Evolutionary conservation across 2,113 vertebrate genomes (phyloP).

Genomic region (Passer domesticus): DNA sequence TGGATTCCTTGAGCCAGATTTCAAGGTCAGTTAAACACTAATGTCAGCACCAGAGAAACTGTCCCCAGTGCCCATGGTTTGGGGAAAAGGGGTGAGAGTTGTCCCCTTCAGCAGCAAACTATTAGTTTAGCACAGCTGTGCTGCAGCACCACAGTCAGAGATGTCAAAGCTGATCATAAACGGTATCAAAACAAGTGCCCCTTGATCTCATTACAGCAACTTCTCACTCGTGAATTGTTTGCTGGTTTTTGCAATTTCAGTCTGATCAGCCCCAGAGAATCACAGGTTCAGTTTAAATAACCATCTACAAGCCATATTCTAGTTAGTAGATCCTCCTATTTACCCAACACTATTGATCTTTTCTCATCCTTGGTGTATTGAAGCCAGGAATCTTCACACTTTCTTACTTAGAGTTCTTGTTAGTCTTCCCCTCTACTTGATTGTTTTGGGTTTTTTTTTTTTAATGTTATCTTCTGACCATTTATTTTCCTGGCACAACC

Average conservation of each 20-base stretch:
- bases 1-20: not conserved
- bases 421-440: not conserved
- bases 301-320: not conserved
- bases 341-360: not conserved
- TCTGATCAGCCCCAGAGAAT: not conserved
- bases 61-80: not conserved
- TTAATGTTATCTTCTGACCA: not conserved
- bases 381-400: not conserved
- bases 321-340: not conserved
- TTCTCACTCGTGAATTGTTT: not conserved
- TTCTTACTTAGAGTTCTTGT: not conserved
- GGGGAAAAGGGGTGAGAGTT: not conserved
- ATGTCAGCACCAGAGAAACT: not conserved
- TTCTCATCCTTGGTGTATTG: not conserved
- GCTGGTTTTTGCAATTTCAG: not conserved
- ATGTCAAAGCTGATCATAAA: constrained; percentile 5
- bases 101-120: not conserved
- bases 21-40: not conserved
- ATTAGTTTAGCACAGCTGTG: not conserved
- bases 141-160: not conserved
- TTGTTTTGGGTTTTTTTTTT: too few species aligned
- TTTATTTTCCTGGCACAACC: not conserved
- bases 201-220: not conserved
- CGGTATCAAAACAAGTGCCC: not conserved
- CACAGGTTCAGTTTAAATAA: not conserved